Evolutionary conservation across 2,797 vertebrate genomes (phyloP).

Genomic region (Enteromius anoplus): DNA sequence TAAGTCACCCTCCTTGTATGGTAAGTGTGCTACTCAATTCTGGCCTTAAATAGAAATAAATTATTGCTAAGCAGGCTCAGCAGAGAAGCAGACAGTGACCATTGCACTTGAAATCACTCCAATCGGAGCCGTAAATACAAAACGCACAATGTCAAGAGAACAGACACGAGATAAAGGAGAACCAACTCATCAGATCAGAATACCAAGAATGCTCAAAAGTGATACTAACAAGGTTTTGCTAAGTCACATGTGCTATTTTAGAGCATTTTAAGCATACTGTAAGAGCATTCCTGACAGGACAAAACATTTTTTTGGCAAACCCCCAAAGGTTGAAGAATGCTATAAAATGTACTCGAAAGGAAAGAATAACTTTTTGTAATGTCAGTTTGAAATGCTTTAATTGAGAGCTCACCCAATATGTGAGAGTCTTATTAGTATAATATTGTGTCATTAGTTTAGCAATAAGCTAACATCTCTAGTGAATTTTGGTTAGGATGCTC

Average conservation of each 20-base stretch:
- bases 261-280: background rate
- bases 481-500: background rate
- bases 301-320: background rate
- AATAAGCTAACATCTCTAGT: background rate
- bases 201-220: constrained; percentile 12
- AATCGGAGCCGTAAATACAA: background rate
- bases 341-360: background rate
- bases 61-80: background rate
- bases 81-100: background rate
- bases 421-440: background rate
- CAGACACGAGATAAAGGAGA: constrained; percentile 1
- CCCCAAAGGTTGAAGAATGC: background rate
- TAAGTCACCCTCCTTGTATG: constrained; percentile 5
- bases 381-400: background rate
- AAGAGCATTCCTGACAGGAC: background rate
- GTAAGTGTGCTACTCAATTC: background rate
- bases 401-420: background rate
- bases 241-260: background rate
- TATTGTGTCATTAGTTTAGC: background rate
- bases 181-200: constrained; percentile 6
- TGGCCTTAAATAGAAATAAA: background rate
- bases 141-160: background rate
- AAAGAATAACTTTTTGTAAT: background rate
- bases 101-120: background rate
- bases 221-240: background rate